Evolutionary conservation across 2,797 vertebrate species (phyloP).

Genomic region (Smutsia gigantea): DNA sequence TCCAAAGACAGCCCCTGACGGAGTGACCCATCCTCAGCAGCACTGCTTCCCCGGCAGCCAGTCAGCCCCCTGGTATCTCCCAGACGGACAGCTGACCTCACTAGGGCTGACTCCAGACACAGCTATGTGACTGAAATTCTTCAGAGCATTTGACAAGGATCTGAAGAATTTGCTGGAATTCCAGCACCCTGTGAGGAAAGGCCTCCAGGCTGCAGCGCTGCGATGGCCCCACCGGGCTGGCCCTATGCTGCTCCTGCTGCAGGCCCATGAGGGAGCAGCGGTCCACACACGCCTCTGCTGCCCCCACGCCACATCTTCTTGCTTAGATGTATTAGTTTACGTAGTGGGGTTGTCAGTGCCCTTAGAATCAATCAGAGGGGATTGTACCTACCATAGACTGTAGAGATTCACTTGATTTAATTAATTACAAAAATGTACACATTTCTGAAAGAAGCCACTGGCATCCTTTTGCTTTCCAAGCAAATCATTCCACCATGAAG

Average conservation of each 20-base stretch:
- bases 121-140: background rate
- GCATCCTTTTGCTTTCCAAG: background rate
- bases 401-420: background rate
- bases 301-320: too few relatives aligned
- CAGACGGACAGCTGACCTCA: background rate
- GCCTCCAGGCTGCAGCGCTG: background rate
- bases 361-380: background rate
- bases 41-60: background rate
- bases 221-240: background rate
- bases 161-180: slow-evolving; percentile 1
- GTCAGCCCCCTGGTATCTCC: background rate
- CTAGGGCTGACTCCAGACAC: background rate
- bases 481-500: background rate
- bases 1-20: background rate
- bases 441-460: background rate
- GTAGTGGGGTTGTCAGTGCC: background rate
- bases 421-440: background rate
- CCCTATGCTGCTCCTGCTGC: background rate
- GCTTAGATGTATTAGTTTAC: background rate
- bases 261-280: background rate
- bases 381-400: background rate
- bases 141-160: background rate
- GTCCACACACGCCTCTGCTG: background rate
- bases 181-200: background rate
- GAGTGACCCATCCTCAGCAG: background rate